Evolutionary conservation across 1,140 invertebrate species (phyloP).

Genomic region (Anadara kagoshimensis): DNA sequence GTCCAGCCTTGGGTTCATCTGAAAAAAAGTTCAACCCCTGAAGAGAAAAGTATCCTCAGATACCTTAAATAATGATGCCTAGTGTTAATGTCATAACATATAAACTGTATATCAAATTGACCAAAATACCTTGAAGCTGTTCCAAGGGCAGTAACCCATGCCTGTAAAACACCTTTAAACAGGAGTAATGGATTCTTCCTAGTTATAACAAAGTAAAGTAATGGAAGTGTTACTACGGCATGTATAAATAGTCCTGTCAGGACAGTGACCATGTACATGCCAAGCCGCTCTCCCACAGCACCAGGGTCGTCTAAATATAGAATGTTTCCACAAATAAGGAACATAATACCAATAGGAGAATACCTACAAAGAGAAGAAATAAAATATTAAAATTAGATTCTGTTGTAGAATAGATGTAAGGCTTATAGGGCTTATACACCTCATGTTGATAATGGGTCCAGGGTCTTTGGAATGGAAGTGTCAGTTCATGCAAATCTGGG

Average conservation of each 20-base stretch:
- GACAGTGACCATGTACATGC: slow-evolving; percentile 94
- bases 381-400: neutral
- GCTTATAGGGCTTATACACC: too few relatives aligned
- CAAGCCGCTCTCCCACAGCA: slow-evolving; percentile 87
- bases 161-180: slow-evolving; percentile 78
- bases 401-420: neutral
- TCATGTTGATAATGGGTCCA: too few relatives aligned
- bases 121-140: slow-evolving; percentile 72
- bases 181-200: slow-evolving; percentile 78
- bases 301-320: slow-evolving; percentile 88
- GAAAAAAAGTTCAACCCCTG: too few relatives aligned
- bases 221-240: slow-evolving; percentile 89
- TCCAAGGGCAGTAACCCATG: slow-evolving; percentile 79
- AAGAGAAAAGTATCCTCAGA: too few relatives aligned
- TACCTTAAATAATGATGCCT: neutral
- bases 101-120: neutral
- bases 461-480: too few relatives aligned
- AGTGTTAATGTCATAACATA: neutral
- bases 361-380: slow-evolving; percentile 79
- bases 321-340: slow-evolving; percentile 91
- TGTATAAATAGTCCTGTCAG: slow-evolving; percentile 91
- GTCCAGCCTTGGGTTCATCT: too few relatives aligned
- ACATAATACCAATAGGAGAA: slow-evolving; percentile 93
- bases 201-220: slow-evolving; percentile 78
- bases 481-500: too few relatives aligned